Conservation (phyloP, 2,797 vertebrate species). For the Chromis chromis region DNA sequence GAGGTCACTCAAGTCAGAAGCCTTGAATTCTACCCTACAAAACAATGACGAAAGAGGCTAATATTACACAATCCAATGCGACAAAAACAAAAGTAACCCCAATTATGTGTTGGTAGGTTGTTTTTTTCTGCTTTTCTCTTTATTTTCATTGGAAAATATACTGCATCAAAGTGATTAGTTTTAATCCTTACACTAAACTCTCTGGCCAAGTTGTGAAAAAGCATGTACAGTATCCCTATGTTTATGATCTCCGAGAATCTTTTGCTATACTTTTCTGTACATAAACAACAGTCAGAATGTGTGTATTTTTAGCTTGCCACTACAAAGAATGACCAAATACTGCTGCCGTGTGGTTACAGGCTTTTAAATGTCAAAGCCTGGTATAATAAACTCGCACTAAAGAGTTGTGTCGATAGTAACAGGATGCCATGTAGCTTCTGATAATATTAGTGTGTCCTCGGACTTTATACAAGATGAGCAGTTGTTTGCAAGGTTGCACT, state of each 20-base stretch:
- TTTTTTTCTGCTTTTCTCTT: not conserved
- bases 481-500: constrained; percentile 55
- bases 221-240: not conserved
- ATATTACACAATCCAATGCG: constrained; percentile 14
- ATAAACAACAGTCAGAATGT: not conserved
- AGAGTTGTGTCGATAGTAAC: constrained; percentile 29
- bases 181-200: not conserved
- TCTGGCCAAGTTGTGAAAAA: not conserved
- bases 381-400: constrained; percentile 29
- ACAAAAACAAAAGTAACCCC: not conserved
- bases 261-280: not conserved
- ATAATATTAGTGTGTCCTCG: constrained; percentile 35
- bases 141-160: not conserved
- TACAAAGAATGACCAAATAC: not conserved
- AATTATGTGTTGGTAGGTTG: not conserved
- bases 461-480: constrained; percentile 39
- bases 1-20: constrained; percentile 63
- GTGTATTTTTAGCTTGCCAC: not conserved
- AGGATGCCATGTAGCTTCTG: constrained; percentile 21
- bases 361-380: constrained; percentile 54
- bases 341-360: constrained; percentile 27
- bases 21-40: constrained; percentile 49
- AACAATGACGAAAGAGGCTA: constrained; percentile 53
- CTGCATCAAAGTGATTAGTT: not conserved
- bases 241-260: not conserved